Conservation (phyloP, 2,888 invertebrate genomes). For the Prostheceraeus crozeri region DNA sequence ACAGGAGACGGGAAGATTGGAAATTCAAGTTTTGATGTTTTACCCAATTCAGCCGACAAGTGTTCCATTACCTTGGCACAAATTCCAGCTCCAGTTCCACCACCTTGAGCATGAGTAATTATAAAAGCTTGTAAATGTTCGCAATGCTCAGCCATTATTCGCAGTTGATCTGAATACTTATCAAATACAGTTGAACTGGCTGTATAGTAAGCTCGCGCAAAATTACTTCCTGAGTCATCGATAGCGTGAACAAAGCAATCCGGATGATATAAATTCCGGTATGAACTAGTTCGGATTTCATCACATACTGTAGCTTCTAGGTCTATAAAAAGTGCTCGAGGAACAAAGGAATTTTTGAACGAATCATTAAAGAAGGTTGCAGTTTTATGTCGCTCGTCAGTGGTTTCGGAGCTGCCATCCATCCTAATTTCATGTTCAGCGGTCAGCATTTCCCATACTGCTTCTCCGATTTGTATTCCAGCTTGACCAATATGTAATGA, state of each 20-base stretch:
- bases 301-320: no score
- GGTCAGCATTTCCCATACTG: no score
- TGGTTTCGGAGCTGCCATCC: no score
- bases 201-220: constrained; percentile 31
- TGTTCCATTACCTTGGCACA: constrained; percentile 27
- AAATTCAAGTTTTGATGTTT: constrained; percentile 33
- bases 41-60: constrained; percentile 13
- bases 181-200: constrained; percentile 1
- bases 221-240: constrained; percentile 34
- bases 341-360: no score
- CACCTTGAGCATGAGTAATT: constrained; percentile 20
- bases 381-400: no score
- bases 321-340: no score
- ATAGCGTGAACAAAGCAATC: constrained; percentile 11
- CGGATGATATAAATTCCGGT: constrained; percentile 25
- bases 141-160: constrained; percentile 26
- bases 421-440: no score
- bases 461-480: no score
- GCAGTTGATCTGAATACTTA: neutral
- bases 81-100: constrained; percentile 34
- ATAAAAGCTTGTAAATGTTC: constrained; percentile 33
- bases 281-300: constrained; percentile 31
- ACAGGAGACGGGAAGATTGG: constrained; percentile 26
- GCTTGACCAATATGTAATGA: no score
- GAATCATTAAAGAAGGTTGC: no score